phyloP scores from a whole-genome alignment of 2,888 invertebrate species.

The Ormyrus labotus region DNA sequence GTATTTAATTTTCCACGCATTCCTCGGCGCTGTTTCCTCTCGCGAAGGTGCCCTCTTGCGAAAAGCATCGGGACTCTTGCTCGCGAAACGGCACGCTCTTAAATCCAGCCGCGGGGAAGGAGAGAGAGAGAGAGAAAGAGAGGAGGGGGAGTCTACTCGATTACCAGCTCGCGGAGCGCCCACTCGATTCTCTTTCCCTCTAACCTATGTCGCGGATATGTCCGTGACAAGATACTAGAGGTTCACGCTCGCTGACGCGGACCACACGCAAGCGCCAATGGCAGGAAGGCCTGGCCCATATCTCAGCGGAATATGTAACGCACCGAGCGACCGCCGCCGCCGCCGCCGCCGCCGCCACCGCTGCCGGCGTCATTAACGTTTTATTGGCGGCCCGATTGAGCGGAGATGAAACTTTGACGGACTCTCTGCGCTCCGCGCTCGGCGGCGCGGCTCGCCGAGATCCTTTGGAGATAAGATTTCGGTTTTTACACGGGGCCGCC shows the following conservation, averaged over 20 bases:
- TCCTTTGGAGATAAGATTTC: background rate
- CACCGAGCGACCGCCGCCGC: conserved; percentile 54
- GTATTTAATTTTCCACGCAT: conserved; percentile 53
- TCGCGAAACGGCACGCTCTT: conserved; percentile 57
- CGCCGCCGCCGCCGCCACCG: conserved; percentile 62
- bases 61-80: conserved; percentile 36
- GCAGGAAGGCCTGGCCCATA: background rate
- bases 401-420: conserved; percentile 68
- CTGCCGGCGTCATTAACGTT: conserved; percentile 66
- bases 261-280: conserved; percentile 58
- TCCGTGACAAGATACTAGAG: conserved; percentile 71
- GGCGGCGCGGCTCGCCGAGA: background rate
- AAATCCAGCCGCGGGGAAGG: conserved; percentile 53
- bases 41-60: conserved; percentile 7
- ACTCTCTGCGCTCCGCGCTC: conserved; percentile 53
- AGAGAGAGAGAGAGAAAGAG: conserved; percentile 35
- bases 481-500: no score
- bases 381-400: conserved; percentile 69
- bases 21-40: conserved; percentile 35
- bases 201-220: conserved; percentile 61
- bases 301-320: background rate
- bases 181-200: conserved; percentile 57
- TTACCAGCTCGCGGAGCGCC: conserved; percentile 55
- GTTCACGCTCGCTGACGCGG: conserved; percentile 62
- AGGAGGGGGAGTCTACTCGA: conserved; percentile 58